Base-by-base conservation (phyloP, 1,140 invertebrate genomes). In the Radopholus similis region DNA sequence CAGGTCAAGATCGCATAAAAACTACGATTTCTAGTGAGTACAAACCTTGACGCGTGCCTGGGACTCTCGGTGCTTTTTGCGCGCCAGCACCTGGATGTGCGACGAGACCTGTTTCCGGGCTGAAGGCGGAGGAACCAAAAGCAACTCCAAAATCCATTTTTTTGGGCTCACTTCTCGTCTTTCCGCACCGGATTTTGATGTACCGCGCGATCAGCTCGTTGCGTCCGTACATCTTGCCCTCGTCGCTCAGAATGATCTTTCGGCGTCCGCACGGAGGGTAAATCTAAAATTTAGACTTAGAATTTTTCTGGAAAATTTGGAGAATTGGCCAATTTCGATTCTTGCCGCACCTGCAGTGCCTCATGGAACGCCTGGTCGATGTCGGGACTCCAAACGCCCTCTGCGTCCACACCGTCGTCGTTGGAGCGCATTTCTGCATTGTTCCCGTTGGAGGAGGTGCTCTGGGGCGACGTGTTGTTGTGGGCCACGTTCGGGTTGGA, bases 351-450 rank as follows among this genome's bases (percentile, higher is more conserved):
- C 78, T 94, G 94, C 76, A 99, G 87, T 49, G 96, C 96, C 87
- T 99, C 95, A 85, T 98, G 95, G 86, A 99, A 99, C 85, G 93
- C 95, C 86, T 98, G 95, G 85, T 99, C 96, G 85, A 99, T 99
- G 85, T 98, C 95, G 57, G 94, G 92, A 85, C 92, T 95, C 96
- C 96, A 99, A 21, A 99, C 95, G 71, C 96, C 95, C 85, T 99
- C 96, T 56, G 95, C 95, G 85, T 98, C 95, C 1, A 54, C 64
- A 3, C 66, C 66, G 40, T 55, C 53, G 18, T 35, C 55, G 37
- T 15, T 30, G 3, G 40, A 28, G 47, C n/a, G 18, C 8, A 15
- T 62, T 21, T 62, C 40, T 4, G n/a, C 8, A 9, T 13, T 49
- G 9, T 47, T 62, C 5, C 58, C 58, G 47, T 62, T 62, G 26